Conservation (phyloP, 1,140 invertebrate genomes). For the Oscheius sp. region DNA sequence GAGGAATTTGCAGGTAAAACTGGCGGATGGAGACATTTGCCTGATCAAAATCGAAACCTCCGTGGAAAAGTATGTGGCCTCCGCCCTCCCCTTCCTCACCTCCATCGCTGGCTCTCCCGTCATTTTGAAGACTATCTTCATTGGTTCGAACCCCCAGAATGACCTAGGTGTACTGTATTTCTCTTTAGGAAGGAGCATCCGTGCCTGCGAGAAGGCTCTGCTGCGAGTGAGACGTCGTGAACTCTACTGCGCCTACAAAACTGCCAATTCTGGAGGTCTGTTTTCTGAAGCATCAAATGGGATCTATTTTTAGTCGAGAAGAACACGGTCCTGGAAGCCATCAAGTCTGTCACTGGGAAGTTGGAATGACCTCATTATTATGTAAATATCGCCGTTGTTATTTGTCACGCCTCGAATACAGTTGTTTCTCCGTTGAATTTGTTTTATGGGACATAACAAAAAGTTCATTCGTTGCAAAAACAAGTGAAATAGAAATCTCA, state of each 20-base stretch:
- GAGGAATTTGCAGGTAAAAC: background rate
- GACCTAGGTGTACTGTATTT: background rate
- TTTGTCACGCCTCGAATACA: no score
- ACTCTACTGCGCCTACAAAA: background rate
- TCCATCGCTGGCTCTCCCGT: constrained; percentile 18
- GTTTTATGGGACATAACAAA: no score
- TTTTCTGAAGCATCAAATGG: background rate
- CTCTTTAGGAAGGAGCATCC: background rate
- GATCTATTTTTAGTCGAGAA: background rate
- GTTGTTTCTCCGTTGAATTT: no score
- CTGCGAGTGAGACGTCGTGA: background rate
- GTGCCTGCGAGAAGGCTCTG: constrained; percentile 13
- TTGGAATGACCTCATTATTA: no score
- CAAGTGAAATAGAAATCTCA: no score
- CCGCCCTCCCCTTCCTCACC: constrained; percentile 26
- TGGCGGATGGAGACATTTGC: constrained; percentile 26
- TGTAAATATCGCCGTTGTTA: no score
- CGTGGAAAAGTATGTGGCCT: constrained; percentile 18
- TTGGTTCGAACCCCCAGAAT: no score
- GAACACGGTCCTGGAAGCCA: background rate
- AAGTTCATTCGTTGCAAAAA: no score
- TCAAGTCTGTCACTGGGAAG: background rate
- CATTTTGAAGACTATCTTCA: constrained; percentile 33
- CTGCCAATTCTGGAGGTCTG: background rate
- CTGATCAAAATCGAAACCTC: constrained; percentile 22